Evolutionary conservation across 2,888 invertebrate species (phyloP).

Genomic region (Coleophora deauratella): DNA sequence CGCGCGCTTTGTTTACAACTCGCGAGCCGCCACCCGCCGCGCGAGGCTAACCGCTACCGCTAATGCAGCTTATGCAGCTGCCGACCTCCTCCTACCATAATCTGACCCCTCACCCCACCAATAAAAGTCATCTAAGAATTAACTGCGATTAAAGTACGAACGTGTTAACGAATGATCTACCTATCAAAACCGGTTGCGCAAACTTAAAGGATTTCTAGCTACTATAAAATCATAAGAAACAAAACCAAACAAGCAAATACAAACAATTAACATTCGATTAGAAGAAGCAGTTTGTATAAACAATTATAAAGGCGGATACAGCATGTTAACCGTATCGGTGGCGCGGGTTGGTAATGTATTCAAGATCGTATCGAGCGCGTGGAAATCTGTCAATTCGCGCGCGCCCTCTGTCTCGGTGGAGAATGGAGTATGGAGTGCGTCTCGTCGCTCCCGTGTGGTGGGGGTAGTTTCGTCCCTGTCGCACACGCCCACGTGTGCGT

Average conservation of each 20-base stretch:
- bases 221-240: neutral
- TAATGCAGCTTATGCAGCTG: constrained; percentile 30
- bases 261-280: neutral
- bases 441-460: constrained; percentile 28
- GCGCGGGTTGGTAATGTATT: constrained; percentile 46
- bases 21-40: constrained; percentile 10
- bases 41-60: constrained; percentile 39
- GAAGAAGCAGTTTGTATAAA: constrained; percentile 7
- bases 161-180: constrained; percentile 16
- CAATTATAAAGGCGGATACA: constrained; percentile 28
- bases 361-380: constrained; percentile 65
- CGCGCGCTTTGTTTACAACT: constrained; percentile 60
- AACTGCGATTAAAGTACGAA: neutral
- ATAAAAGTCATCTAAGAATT: constrained; percentile 6
- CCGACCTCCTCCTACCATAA: constrained; percentile 18
- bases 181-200: constrained; percentile 18
- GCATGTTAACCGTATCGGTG: constrained; percentile 35
- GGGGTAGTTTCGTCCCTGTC: constrained; percentile 36
- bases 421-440: too few species aligned
- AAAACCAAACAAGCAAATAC: neutral
- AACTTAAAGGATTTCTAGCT: constrained; percentile 12
- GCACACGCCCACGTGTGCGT: constrained; percentile 60
- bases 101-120: constrained; percentile 5
- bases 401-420: constrained; percentile 42
- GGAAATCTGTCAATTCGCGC: constrained; percentile 61